phyloP scores from a whole-genome alignment of 2,113 vertebrate species.

The Chamaea fasciata region DNA sequence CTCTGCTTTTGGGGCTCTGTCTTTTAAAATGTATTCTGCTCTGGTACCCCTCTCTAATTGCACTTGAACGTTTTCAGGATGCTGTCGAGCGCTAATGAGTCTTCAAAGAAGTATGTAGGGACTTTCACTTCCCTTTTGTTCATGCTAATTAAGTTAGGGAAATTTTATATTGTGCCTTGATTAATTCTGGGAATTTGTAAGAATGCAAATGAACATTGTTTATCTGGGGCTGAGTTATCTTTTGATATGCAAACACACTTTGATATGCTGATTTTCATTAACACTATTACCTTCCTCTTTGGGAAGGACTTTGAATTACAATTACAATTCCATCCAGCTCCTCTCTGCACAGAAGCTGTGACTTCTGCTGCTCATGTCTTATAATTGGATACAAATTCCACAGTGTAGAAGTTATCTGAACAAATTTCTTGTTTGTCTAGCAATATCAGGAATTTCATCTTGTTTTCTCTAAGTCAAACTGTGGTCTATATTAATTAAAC shows the following conservation, averaged over 20 bases:
- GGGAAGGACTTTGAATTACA: background rate
- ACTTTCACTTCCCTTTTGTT: slow-evolving; percentile 38
- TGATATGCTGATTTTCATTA: background rate
- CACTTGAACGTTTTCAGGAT: background rate
- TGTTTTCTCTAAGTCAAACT: background rate
- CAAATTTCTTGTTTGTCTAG: background rate
- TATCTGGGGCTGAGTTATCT: slow-evolving; percentile 18
- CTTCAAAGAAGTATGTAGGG: slow-evolving; percentile 12
- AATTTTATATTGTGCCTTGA: slow-evolving; percentile 4
- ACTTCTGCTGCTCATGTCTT: background rate
- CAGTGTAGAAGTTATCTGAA: background rate
- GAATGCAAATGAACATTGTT: slow-evolving; percentile 26
- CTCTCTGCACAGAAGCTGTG: background rate
- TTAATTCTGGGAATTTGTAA: slow-evolving; percentile 29
- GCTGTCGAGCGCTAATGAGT: slow-evolving; percentile 6
- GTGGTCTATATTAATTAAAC: background rate
- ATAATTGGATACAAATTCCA: background rate
- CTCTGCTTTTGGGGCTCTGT: background rate
- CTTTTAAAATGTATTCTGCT: background rate
- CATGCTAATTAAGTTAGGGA: slow-evolving; percentile 36
- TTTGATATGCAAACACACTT: slow-evolving; percentile 20
- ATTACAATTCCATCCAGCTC: background rate
- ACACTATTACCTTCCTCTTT: background rate
- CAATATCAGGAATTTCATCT: background rate
- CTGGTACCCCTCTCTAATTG: background rate